These are phyloP conservation scores for Drosophila malerkotliana DNA, from an alignment of 1,140 invertebrate species.

Conservation along the genomic window DNA sequence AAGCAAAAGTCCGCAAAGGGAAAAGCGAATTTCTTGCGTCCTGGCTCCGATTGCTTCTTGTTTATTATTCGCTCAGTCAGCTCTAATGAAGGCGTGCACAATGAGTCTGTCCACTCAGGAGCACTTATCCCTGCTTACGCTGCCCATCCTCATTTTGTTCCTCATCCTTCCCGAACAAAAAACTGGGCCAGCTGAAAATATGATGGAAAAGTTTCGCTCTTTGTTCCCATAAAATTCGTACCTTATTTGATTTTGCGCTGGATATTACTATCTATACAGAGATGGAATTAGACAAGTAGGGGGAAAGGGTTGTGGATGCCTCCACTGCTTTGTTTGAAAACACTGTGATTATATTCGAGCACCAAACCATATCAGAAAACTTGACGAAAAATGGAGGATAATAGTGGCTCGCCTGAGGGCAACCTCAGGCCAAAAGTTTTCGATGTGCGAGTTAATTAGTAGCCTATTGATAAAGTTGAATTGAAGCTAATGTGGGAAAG, in stretches of 20 bases:
- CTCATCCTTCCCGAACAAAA: background rate
- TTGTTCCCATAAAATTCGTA: background rate
- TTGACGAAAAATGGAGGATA: conserved; percentile 25
- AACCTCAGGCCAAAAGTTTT: conserved; percentile 6
- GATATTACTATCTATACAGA: too few relatives aligned
- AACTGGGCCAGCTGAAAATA: conserved; percentile 28
- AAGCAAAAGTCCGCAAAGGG: conserved; percentile 39
- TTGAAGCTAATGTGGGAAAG: conserved; percentile 61
- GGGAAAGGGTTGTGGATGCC: conserved; percentile 16
- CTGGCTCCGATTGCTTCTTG: conserved; percentile 32
- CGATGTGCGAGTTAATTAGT: conserved; percentile 67
- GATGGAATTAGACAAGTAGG: too few relatives aligned
- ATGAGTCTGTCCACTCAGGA: conserved; percentile 29
- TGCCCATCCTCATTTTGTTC: conserved; percentile 7
- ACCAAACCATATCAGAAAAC: conserved; percentile 60
- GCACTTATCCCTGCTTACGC: conserved; percentile 55
- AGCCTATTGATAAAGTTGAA: conserved; percentile 71
- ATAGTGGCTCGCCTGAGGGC: background rate
- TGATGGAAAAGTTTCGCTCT: conserved; percentile 54
- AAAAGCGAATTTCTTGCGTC: conserved; percentile 12
- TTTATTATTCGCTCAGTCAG: conserved; percentile 52
- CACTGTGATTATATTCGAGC: conserved; percentile 48
- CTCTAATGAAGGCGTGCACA: conserved; percentile 44
- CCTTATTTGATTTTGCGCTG: background rate
- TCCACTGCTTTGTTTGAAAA: conserved; percentile 24